These are phyloP conservation scores for Phalacrocorax pelagicus DNA, from an alignment of 2,113 vertebrate genomes.

Conservation along the genomic window DNA sequence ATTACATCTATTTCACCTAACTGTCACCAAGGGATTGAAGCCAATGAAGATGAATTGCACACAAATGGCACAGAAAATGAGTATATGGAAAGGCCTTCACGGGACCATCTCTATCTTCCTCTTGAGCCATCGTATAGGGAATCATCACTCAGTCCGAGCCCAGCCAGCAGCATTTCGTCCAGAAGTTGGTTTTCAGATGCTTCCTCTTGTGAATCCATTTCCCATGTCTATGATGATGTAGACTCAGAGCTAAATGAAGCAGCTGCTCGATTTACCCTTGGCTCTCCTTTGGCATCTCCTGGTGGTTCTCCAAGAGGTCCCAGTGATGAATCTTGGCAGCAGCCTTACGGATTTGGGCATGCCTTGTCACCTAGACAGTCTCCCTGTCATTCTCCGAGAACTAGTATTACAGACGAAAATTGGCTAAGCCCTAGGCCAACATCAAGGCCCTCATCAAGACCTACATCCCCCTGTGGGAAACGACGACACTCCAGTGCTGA, in stretches of 20 bases:
- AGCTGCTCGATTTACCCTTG: slow-evolving; percentile 90
- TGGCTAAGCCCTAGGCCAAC: slow-evolving; percentile 94
- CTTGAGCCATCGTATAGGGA: slow-evolving; percentile 95
- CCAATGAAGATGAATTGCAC: slow-evolving; percentile 82
- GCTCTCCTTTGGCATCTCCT: slow-evolving; percentile 91
- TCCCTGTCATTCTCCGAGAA: slow-evolving; percentile 95
- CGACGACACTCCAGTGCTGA: slow-evolving; percentile 97
- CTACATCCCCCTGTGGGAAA: slow-evolving; percentile 95
- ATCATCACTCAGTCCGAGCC: slow-evolving; percentile 93
- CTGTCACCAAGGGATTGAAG: slow-evolving; percentile 94
- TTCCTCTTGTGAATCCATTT: slow-evolving; percentile 96
- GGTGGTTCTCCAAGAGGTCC: slow-evolving; percentile 89
- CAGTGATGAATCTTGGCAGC: slow-evolving; percentile 86
- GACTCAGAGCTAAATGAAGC: slow-evolving; percentile 97
- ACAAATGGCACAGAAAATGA: slow-evolving; percentile 89
- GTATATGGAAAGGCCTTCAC: slow-evolving; percentile 90
- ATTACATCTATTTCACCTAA: slow-evolving; percentile 98
- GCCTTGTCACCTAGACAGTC: slow-evolving; percentile 91
- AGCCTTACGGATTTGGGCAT: slow-evolving; percentile 84
- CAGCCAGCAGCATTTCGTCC: slow-evolving; percentile 96
- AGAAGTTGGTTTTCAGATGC: slow-evolving; percentile 98
- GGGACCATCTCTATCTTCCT: slow-evolving; percentile 96
- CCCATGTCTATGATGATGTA: slow-evolving; percentile 96
- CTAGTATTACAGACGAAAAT: slow-evolving; percentile 96
- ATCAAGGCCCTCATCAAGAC: slow-evolving; percentile 92